Percentiles rank a stretch among this genome's conserved stretches.
Conservation (phyloP, 1,140 invertebrate genomes). For the Drosophila ambigua region DNA sequence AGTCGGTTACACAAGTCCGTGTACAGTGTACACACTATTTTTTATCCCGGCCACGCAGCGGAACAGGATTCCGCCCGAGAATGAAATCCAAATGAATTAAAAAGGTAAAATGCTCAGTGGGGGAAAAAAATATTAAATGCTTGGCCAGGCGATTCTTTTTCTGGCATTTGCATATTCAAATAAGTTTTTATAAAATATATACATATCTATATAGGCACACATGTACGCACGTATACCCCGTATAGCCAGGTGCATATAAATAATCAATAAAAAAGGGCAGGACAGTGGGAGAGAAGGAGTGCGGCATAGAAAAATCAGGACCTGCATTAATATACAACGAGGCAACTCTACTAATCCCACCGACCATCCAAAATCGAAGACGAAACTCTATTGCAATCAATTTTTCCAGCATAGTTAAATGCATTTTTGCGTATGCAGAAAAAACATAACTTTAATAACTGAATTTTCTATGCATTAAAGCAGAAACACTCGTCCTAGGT, state of each 20-base stretch:
- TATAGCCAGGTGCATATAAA: slow-evolving; percentile 19
- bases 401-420: no score
- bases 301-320: slow-evolving; percentile 54
- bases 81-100: slow-evolving; percentile 37
- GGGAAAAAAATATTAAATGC: slow-evolving; percentile 46
- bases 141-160: slow-evolving; percentile 32
- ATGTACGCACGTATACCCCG: not conserved
- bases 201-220: slow-evolving; percentile 8
- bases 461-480: no score
- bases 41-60: slow-evolving; percentile 21
- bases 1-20: slow-evolving; percentile 64
- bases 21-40: slow-evolving; percentile 24
- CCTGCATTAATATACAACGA: slow-evolving; percentile 47
- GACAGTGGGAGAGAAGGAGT: slow-evolving; percentile 13
- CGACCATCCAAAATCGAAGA: not conserved
- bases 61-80: slow-evolving; percentile 27
- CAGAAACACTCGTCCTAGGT: no score
- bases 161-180: slow-evolving; percentile 77
- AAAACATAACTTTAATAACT: not conserved
- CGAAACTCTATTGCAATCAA: not conserved
- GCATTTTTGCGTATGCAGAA: not conserved
- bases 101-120: slow-evolving; percentile 29
- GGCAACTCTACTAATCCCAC: not conserved
- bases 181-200: slow-evolving; percentile 65
- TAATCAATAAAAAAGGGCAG: slow-evolving; percentile 4